Conservation (phyloP, 2,113 vertebrate genomes). For the Apteryx owenii region DNA sequence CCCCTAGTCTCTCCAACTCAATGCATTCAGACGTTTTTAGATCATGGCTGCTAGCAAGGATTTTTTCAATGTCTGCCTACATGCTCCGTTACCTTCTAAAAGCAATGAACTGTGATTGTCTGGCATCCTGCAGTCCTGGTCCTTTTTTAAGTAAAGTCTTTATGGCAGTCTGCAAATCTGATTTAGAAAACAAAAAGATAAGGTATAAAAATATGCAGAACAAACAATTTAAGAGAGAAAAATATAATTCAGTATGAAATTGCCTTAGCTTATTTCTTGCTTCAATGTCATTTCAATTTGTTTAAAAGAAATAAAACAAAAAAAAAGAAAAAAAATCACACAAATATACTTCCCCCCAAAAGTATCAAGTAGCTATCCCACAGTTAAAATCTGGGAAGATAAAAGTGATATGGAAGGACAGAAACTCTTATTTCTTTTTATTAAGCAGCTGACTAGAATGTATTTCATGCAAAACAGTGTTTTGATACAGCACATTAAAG, state of each 20-base stretch:
- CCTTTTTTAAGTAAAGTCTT: slow-evolving; percentile 75
- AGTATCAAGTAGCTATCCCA: background rate
- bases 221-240: background rate
- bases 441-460: background rate
- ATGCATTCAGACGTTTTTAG: background rate
- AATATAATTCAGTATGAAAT: background rate
- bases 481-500: background rate
- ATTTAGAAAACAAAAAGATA: slow-evolving; percentile 47
- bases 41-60: background rate
- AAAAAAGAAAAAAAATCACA: background rate
- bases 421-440: background rate
- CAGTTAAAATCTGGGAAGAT: background rate
- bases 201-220: background rate
- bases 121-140: slow-evolving; percentile 76
- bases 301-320: background rate
- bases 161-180: slow-evolving; percentile 77
- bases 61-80: background rate
- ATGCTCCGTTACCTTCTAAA: slow-evolving; percentile 81
- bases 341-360: background rate
- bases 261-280: background rate
- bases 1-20: background rate
- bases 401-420: background rate
- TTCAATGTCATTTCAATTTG: background rate
- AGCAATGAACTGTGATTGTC: slow-evolving; percentile 86
- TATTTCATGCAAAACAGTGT: background rate